phyloP scores from a whole-genome alignment of 2,888 invertebrate genomes.

The Eledona agricola region DNA sequence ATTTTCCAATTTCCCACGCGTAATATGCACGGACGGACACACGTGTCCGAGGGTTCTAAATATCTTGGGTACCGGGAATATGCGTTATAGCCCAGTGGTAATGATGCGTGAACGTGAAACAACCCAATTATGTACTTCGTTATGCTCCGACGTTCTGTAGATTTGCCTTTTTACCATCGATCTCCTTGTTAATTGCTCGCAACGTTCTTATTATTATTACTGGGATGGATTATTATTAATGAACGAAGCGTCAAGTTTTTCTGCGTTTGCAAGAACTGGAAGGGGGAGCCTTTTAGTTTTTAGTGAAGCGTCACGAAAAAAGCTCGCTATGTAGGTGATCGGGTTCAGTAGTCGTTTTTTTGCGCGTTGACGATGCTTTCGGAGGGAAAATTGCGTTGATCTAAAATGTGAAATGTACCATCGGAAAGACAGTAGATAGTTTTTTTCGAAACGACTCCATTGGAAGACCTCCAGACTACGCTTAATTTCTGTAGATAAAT shows the following conservation, averaged over 20 bases:
- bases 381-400: no score
- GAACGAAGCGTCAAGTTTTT: conserved; percentile 5
- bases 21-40: conserved; percentile 42
- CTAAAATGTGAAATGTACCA: no score
- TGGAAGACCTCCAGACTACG: no score
- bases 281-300: no score
- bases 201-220: no score
- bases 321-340: no score
- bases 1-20: conserved; percentile 45
- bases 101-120: conserved; percentile 39
- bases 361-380: no score
- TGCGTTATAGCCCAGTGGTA: conserved; percentile 36
- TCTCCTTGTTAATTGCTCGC: conserved; percentile 27
- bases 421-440: no score
- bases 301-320: no score
- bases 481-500: no score
- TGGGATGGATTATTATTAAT: conserved; percentile 27
- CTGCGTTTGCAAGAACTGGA: conserved; percentile 1
- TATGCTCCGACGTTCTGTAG: conserved; percentile 42
- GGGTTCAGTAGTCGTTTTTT: no score
- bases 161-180: conserved; percentile 30
- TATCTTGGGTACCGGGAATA: conserved; percentile 29
- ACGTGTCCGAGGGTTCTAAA: conserved; percentile 42
- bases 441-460: no score
- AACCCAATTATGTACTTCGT: conserved; percentile 48